Evolutionary conservation across 2,797 vertebrate species (phyloP).

Genomic region (Agapornis canus): DNA sequence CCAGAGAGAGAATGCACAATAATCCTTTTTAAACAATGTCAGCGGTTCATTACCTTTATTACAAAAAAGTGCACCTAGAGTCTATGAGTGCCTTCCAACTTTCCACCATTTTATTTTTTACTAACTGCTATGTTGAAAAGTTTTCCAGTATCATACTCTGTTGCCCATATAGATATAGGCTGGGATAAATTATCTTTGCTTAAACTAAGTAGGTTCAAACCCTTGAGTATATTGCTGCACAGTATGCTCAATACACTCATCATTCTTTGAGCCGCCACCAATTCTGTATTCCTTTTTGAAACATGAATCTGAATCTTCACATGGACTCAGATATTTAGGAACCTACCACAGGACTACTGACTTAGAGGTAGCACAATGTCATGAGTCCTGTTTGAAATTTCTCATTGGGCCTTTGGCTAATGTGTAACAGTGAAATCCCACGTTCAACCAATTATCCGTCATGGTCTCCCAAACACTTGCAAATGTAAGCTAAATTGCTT

Average conservation of each 20-base stretch:
- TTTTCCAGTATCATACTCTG: neutral
- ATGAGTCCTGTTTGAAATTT: neutral
- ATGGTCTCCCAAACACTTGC: neutral
- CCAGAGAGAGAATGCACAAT: neutral
- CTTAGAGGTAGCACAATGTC: neutral
- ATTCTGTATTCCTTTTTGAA: neutral
- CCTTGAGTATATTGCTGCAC: neutral
- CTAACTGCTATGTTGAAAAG: neutral
- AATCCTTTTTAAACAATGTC: neutral
- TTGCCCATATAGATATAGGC: neutral
- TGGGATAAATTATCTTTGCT: neutral
- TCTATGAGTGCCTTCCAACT: neutral
- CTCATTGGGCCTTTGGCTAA: neutral
- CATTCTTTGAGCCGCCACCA: neutral
- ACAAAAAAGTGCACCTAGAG: neutral
- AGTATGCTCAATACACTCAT: neutral
- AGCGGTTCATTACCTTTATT: neutral
- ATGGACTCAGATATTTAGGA: neutral
- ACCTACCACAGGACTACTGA: neutral
- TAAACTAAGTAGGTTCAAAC: neutral
- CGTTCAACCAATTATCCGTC: neutral
- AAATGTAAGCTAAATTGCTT: neutral
- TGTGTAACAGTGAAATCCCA: neutral
- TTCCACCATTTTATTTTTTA: neutral
- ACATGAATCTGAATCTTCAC: neutral